A percentile compares a stretch with the other conserved stretches of the same genome.
Conservation (phyloP, 2,888 invertebrate genomes). For the Idaea aversata region DNA sequence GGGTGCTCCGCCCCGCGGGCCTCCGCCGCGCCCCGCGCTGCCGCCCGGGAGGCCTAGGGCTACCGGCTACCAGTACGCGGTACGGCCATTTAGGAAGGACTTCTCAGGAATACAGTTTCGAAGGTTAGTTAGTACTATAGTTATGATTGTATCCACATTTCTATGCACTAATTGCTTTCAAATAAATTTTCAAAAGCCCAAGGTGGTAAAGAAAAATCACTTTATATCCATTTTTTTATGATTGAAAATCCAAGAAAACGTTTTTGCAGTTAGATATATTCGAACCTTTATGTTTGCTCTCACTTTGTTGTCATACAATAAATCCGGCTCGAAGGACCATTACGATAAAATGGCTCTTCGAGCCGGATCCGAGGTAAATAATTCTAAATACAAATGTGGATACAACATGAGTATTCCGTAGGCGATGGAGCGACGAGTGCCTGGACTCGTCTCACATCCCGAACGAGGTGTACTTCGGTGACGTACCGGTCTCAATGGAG, state of each 20-base stretch:
- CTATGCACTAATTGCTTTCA: background rate
- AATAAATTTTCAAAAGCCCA: too few species aligned
- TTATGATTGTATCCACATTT: background rate
- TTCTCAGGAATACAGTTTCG: constrained; percentile 77
- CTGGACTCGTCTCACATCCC: constrained; percentile 76
- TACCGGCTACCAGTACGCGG: constrained; percentile 68
- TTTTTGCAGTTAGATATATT: too few species aligned
- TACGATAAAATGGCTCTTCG: too few species aligned
- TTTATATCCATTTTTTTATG: too few species aligned
- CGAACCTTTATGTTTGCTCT: too few species aligned
- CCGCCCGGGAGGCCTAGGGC: constrained; percentile 51
- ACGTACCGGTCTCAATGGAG: constrained; percentile 70
- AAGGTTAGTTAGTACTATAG: constrained; percentile 46
- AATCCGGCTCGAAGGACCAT: too few species aligned
- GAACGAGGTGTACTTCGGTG: constrained; percentile 78
- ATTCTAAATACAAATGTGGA: too few species aligned
- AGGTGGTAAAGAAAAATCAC: too few species aligned
- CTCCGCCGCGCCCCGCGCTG: constrained; percentile 32
- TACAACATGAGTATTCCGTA: constrained; percentile 22
- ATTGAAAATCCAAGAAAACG: too few species aligned
- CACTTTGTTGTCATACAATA: too few species aligned
- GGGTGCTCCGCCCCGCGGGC: constrained; percentile 25
- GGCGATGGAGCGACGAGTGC: constrained; percentile 79
- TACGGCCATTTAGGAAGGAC: constrained; percentile 72
- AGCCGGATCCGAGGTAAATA: too few species aligned